These are phyloP conservation scores for Ormia ochracea DNA, from an alignment of 2,888 invertebrate species.

Conservation along the genomic window DNA sequence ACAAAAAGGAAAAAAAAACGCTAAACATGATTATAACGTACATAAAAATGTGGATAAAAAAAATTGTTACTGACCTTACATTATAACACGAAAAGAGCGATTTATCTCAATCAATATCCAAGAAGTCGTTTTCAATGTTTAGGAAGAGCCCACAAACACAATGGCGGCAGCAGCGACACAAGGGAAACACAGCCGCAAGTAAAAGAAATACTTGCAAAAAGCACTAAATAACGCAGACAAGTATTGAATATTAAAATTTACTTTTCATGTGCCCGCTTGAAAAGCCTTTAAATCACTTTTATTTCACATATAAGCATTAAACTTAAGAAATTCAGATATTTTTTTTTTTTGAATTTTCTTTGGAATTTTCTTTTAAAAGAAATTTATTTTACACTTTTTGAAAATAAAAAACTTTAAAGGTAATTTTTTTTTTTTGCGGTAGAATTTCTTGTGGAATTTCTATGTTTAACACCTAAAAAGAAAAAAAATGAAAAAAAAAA, in stretches of 20 bases:
- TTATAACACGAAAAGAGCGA: slow-evolving; percentile 58
- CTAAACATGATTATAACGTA: slow-evolving; percentile 6
- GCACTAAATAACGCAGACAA: slow-evolving; percentile 36
- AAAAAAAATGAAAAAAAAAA: too few species aligned
- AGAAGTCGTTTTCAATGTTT: neutral
- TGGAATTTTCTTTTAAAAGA: neutral
- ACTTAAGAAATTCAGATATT: slow-evolving; percentile 36
- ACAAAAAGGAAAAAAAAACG: neutral
- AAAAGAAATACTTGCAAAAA: neutral
- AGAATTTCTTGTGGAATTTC: slow-evolving; percentile 34
- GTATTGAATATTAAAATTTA: slow-evolving; percentile 52
- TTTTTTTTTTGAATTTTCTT: slow-evolving; percentile 16
- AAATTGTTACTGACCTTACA: slow-evolving; percentile 64
- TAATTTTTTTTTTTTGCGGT: slow-evolving; percentile 5
- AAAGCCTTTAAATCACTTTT: slow-evolving; percentile 44
- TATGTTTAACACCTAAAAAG: slow-evolving; percentile 42
- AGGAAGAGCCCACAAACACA: neutral
- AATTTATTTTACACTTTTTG: slow-evolving; percentile 42
- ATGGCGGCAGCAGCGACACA: slow-evolving; percentile 12
- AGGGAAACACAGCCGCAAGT: neutral
- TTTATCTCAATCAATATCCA: slow-evolving; percentile 47
- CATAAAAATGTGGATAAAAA: slow-evolving; percentile 33
- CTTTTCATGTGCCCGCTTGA: neutral
- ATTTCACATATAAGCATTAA: neutral
- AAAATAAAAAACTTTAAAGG: slow-evolving; percentile 2